Percentiles rank a stretch among this genome's conserved stretches.
phyloP scores from a whole-genome alignment of 1,140 invertebrate species.

The Drosophila pseudoobscura region DNA sequence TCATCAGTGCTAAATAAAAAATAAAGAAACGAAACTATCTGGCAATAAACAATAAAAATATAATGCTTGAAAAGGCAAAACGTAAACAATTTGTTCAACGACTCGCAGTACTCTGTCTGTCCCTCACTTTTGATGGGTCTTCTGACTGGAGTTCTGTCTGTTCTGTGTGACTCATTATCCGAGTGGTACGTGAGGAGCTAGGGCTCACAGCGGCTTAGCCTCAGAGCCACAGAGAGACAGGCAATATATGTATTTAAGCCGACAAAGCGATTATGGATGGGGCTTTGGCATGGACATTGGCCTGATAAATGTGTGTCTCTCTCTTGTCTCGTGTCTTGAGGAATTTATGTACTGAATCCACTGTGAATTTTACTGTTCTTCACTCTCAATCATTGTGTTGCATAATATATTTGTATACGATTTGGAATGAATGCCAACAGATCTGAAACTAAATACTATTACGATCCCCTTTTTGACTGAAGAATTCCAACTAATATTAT shows the following conservation, averaged over 20 bases:
- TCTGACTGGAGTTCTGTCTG: constrained; percentile 22
- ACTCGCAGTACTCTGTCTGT: constrained; percentile 17
- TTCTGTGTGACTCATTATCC: constrained; percentile 25
- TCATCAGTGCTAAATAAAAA: constrained; percentile 55
- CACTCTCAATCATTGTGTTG: too few species aligned
- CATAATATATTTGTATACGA: too few species aligned
- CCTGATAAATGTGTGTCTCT: constrained; percentile 4
- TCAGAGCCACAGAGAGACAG: too few species aligned
- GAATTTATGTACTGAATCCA: constrained; percentile 4
- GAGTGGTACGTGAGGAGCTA: constrained; percentile 27
- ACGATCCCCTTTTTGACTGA: not conserved
- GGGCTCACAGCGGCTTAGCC: constrained; percentile 22
- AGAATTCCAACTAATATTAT: not conserved
- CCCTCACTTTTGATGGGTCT: constrained; percentile 21
- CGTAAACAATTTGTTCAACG: constrained; percentile 49
- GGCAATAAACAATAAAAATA: constrained; percentile 42
- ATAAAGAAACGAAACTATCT: constrained; percentile 29
- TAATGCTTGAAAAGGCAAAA: constrained; percentile 37
- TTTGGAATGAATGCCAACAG: too few species aligned
- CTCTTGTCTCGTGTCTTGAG: constrained; percentile 1
- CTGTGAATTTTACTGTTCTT: too few species aligned
- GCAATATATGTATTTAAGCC: constrained; percentile 11
- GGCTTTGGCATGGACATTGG: constrained; percentile 13
- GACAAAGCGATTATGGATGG: constrained; percentile 7
- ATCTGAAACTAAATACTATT: not conserved